phyloP scores from a whole-genome alignment of 2,113 vertebrate genomes.

The Osmerus eperlanus region DNA sequence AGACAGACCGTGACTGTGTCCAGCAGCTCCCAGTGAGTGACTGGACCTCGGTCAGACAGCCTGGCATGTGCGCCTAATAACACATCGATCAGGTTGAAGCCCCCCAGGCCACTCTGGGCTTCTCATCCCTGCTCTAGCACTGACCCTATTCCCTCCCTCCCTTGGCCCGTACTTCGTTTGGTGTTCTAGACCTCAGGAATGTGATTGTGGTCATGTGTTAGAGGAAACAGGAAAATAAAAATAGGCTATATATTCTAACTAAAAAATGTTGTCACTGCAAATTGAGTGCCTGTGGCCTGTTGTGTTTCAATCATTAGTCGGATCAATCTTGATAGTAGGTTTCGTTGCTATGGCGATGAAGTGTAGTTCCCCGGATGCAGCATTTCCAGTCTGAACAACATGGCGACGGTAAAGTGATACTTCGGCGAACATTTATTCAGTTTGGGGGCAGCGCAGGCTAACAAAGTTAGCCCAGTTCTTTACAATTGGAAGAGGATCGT shows the following conservation, averaged over 20 bases:
- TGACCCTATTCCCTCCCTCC: too few relatives aligned
- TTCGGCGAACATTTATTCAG: slow-evolving; percentile 56
- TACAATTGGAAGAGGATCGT: slow-evolving; percentile 7
- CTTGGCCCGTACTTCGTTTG: not conserved
- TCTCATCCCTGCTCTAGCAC: not conserved
- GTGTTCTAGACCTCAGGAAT: not conserved
- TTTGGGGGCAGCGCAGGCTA: slow-evolving; percentile 29
- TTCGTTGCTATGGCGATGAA: slow-evolving; percentile 59
- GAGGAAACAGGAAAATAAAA: not conserved
- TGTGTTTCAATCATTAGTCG: not conserved
- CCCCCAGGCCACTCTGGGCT: not conserved
- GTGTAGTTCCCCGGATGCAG: slow-evolving; percentile 69
- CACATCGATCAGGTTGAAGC: slow-evolving; percentile 15
- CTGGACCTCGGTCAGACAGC: not conserved
- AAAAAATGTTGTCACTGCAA: too few relatives aligned
- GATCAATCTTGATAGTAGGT: not conserved
- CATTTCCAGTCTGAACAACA: slow-evolving; percentile 53
- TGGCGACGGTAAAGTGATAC: slow-evolving; percentile 72
- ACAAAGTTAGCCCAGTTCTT: slow-evolving; percentile 41
- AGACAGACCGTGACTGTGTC: not conserved
- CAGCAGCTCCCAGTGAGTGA: not conserved
- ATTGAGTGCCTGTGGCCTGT: too few relatives aligned
- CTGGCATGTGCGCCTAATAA: slow-evolving; percentile 3
- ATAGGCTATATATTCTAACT: not conserved
- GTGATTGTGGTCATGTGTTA: not conserved